These are phyloP conservation scores for Cheumatopsyche charites DNA, from an alignment of 1,140 invertebrate species.

Conservation along the genomic window DNA sequence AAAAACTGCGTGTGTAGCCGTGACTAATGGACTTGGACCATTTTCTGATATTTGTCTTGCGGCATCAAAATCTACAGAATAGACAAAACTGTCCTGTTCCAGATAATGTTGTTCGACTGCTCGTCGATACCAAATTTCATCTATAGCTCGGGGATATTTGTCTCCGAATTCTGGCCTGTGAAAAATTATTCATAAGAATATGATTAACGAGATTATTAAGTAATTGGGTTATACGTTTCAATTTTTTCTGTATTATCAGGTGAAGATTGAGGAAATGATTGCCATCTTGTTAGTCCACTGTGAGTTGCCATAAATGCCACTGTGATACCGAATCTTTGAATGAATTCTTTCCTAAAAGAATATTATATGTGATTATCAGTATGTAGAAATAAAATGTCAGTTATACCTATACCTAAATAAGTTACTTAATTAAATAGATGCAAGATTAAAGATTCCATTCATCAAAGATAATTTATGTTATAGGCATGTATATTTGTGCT, in stretches of 20 bases:
- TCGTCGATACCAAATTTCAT: conserved; percentile 92
- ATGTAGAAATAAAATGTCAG: background rate
- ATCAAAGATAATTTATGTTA: too few relatives aligned
- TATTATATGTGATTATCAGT: conserved; percentile 15
- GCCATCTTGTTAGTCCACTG: conserved; percentile 87
- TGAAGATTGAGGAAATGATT: conserved; percentile 69
- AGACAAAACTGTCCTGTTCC: conserved; percentile 83
- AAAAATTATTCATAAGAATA: background rate
- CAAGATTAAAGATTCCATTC: background rate
- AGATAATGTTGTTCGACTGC: conserved; percentile 89
- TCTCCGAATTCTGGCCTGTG: conserved; percentile 62
- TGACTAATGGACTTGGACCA: conserved; percentile 69
- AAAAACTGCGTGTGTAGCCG: conserved; percentile 88
- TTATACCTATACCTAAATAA: background rate
- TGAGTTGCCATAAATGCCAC: conserved; percentile 87
- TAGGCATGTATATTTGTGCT: too few relatives aligned
- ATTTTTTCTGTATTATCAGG: conserved; percentile 16
- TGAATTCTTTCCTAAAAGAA: conserved; percentile 73
- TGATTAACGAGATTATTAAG: background rate
- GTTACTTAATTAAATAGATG: background rate
- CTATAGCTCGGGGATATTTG: conserved; percentile 78
- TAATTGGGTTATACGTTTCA: conserved; percentile 27
- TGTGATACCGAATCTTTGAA: conserved; percentile 82
- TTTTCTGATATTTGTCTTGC: conserved; percentile 50
- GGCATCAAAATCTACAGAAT: conserved; percentile 62